Evolutionary conservation across 2,797 vertebrate species (phyloP), one percentile per base, ranked within the genome.

Genomic region (Bucorvus abyssinicus): DNA sequence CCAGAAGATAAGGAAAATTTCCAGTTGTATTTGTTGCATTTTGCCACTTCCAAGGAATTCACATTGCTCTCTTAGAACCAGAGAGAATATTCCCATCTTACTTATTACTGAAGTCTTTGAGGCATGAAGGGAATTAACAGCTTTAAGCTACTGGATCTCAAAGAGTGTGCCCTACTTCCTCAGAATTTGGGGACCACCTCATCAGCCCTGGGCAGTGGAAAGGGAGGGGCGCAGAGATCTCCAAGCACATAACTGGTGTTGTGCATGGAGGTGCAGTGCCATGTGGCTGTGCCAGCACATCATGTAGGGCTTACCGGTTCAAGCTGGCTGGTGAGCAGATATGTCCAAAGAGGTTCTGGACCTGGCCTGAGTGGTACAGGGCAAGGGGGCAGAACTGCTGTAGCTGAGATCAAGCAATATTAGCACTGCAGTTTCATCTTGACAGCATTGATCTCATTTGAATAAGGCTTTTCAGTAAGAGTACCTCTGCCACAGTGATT

Each of bases 191-290:
- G 63, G 34, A 78, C 30, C 27, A 9, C 44, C 49, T 67, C 2
- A 0, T 32, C 36, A 47, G 47, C 52, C 10, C 9, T 3, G 64
- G 29, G 76, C 44, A 30, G 24, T 0, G 0, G 47, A 26, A 60
- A 29, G 57, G 21, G 24, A 70, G 44, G 4, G 34, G 9, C 75
- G n/a, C 24, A 30, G 70, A 57, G 49, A 12, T 59, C 60, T 52
- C 57, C 78, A 14, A 22, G 57, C 9, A 5, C 20, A 19, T 13
- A 13, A 9, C 27, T 16, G 30, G n/a, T 10, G 4, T 56, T 14
- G 14, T 12, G 10, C 0, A 0, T 49, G 50, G 49, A 1, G 1
- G 29, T 7, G 30, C 60, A 16, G 18, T n/a, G 44, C 67, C 0
- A 0, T 5, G 14, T 59, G 63, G 50, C 13, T 2, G 3, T 40